Evolutionary conservation across 2,113 vertebrate genomes (phyloP).

Genomic region (Seriola quinqueradiata): DNA sequence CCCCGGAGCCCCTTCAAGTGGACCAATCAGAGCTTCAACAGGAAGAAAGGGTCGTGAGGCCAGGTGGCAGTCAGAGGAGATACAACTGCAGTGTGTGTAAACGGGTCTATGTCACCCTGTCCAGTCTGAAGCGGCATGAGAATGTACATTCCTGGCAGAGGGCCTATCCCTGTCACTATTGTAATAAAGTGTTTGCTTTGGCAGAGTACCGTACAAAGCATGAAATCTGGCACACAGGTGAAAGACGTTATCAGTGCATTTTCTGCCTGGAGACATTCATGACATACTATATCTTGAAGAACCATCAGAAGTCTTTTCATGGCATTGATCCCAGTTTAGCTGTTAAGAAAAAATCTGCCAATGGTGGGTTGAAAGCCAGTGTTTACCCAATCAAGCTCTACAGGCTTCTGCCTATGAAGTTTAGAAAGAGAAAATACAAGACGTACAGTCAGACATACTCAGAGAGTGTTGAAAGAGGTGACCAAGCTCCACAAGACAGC

Average conservation of each 20-base stretch:
- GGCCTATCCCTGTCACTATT: slow-evolving; percentile 98
- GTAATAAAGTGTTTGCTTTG: slow-evolving; percentile 97
- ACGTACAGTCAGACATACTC: slow-evolving; percentile 90
- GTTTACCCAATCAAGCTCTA: slow-evolving; percentile 98
- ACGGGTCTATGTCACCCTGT: slow-evolving; percentile 94
- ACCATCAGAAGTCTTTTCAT: slow-evolving; percentile 98
- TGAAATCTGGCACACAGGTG: slow-evolving; percentile 98
- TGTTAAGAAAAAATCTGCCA: slow-evolving; percentile 93
- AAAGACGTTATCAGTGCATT: slow-evolving; percentile 97
- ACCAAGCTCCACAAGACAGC: slow-evolving; percentile 78
- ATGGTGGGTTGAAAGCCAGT: slow-evolving; percentile 91
- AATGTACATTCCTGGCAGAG: slow-evolving; percentile 98
- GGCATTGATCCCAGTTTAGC: slow-evolving; percentile 95
- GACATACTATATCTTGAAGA: slow-evolving; percentile 99
- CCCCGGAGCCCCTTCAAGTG: slow-evolving; percentile 33
- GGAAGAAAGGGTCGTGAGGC: slow-evolving; percentile 84
- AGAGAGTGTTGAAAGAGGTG: slow-evolving; percentile 78
- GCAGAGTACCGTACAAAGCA: slow-evolving; percentile 98
- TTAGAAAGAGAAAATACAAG: slow-evolving; percentile 92
- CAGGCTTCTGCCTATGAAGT: slow-evolving; percentile 96
- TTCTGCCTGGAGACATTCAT: slow-evolving; percentile 99
- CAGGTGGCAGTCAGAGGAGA: slow-evolving; percentile 88
- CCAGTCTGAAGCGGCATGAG: slow-evolving; percentile 95
- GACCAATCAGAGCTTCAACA: slow-evolving; percentile 66
- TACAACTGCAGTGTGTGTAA: slow-evolving; percentile 95